Conservation (phyloP, 2,113 vertebrate species). For the Acanthochromis polyacanthus region DNA sequence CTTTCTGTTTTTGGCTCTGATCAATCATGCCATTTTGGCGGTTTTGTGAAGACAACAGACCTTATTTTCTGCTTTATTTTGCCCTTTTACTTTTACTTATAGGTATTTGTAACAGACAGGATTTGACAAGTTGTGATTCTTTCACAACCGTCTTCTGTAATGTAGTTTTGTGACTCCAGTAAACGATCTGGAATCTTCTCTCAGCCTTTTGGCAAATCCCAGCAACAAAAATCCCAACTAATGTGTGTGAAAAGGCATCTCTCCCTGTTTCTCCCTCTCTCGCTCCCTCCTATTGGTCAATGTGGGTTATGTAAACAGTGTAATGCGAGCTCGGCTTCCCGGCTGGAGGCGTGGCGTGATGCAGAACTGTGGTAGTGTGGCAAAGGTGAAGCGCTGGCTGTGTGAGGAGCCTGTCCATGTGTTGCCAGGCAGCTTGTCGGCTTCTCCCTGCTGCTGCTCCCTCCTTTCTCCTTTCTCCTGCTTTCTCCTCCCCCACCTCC, state of each 20-base stretch:
- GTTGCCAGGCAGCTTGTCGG: slow-evolving; percentile 36
- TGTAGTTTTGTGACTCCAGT: no score
- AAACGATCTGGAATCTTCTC: background rate
- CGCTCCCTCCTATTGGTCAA: slow-evolving; percentile 38
- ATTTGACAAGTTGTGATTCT: no score
- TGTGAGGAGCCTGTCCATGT: background rate
- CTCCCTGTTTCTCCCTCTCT: slow-evolving; percentile 1
- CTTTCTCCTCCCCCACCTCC: slow-evolving; percentile 28
- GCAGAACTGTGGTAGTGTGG: slow-evolving; percentile 71
- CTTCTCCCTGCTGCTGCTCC: slow-evolving; percentile 5
- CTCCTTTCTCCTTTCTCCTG: slow-evolving; percentile 32
- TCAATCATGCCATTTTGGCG: no score
- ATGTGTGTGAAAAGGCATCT: background rate
- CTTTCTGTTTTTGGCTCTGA: no score
- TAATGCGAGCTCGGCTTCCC: slow-evolving; percentile 51
- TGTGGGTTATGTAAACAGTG: slow-evolving; percentile 70
- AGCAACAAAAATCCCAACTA: background rate
- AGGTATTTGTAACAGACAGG: no score
- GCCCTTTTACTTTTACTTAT: no score
- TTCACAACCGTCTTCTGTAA: no score
- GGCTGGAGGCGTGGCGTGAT: slow-evolving; percentile 40
- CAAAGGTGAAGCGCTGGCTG: slow-evolving; percentile 65
- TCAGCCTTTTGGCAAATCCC: background rate
- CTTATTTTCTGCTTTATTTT: no score
- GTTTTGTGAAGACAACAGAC: no score